Evolutionary conservation across 2,113 vertebrate genomes (phyloP), one percentile per base, ranked within the genome.

Genomic region (Uria aalge): DNA sequence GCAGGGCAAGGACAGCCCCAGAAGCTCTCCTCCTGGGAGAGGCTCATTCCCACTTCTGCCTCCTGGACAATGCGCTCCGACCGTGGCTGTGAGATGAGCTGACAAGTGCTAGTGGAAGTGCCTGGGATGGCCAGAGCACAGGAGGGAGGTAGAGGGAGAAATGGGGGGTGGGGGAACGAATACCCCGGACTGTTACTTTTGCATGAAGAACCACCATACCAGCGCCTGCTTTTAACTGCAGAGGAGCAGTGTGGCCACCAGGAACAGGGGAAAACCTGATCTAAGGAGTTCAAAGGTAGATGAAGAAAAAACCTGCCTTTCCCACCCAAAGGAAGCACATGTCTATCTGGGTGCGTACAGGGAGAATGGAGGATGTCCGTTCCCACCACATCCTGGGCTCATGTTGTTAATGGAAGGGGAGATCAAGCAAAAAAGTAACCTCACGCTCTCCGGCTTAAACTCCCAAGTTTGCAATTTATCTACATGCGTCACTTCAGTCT

Each of bases 301-400:
- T 19, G 24, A 69, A 32, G 7, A 2, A 64, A 85, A 29, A 7
- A 21, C 8, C 50, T 72, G 66, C 36, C n/a, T 16, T 73, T 90
- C 50, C 66, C 11, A 43, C n/a, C 23, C 38, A 41, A 87, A 92
- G 62, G 80, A 88, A 96, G 88, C 85, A 66, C 11, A 0, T 8
- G 13, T 32, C 66, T 92, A 41, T 5, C 43, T 29, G 55, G 53
- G 38, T 60, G 15, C 4, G 12, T 36, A 69, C 9, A 56, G 62
- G 48, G 63, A 78, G 82, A 90, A 85, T 8, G 59, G 96, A 96
- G 97, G 89, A 97, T 64, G 71, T 43, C 75, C 82, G 27, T 40
- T 79, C 59, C 19, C 56, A 29, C 14, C 56, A 29, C 14, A 40
- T 50, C 36, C 77, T 32, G 36, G 69, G 75, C 38, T 78, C 34